Evolutionary conservation across 1,140 invertebrate species (phyloP), one percentile per base, ranked within the genome.

Genomic region (Coptotermes formosanus): DNA sequence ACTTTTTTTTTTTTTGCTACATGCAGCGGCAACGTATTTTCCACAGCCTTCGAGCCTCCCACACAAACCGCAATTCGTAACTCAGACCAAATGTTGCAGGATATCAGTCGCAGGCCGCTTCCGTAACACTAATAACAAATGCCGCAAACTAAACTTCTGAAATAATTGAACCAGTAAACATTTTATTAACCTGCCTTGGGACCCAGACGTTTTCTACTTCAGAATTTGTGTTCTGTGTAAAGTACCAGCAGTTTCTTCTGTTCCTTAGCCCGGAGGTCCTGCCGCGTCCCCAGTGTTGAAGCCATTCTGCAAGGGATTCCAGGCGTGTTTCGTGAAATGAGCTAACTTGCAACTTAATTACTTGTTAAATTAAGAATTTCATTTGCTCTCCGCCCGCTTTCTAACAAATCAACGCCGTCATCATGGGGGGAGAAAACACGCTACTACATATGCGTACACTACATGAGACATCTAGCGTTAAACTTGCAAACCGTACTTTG

Each of bases 301-400:
- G 64, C 64, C 25, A 75, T 75, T 75, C 64, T 75, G 64, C 64
- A 75, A 30, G 19, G 69, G 43, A 87, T 86, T 86, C 84, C 85
- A 32, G 43, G 87, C 84, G 83, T 38, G 85, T 32, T 59, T 43
- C 86, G 64, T 30, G 82, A 86, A 87, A 87, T 87, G 85, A 82
- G 87, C 87, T 86, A 87, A 87, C 87, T 87, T 87, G 85, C 48
- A 55, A 85, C 87, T 87, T 87, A 87, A 87, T 87, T 87, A 87
- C 87, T 87, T 87, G 87, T 87, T 87, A 87, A 87, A 86, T 87
- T 87, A 87, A 87, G 87, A 87, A 87, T 87, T 87, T 87, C 87
- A 86, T 87, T 87, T 86, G 48, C 30, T 44, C 48, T 32, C 23
- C 83, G 48, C 43, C 64, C 64, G 64, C n/a, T 75, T 75, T 75